Evolutionary conservation across 2,797 vertebrate species (phyloP).

Genomic region (Orientallactaga sibirica): DNA sequence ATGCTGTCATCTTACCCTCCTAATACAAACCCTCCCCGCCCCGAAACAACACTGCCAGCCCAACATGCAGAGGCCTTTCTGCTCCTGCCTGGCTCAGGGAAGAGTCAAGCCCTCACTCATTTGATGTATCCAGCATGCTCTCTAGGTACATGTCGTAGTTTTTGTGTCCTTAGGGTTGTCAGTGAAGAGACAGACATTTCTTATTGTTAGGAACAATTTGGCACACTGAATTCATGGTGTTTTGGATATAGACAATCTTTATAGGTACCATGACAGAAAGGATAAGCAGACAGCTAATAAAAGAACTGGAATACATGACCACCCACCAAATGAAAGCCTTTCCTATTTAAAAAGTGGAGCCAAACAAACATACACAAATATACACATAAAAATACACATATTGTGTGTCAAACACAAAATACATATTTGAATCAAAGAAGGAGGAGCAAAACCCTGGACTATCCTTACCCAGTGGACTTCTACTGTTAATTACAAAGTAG

Average conservation of each 20-base stretch:
- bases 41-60: neutral
- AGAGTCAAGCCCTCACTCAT: neutral
- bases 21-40: neutral
- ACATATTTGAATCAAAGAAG: slow-evolving; percentile 29
- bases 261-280: neutral
- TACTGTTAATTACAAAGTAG: slow-evolving; percentile 50
- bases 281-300: neutral
- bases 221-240: neutral
- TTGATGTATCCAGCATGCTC: neutral
- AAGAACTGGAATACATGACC: slow-evolving; percentile 20
- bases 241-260: neutral
- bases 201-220: neutral
- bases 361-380: neutral
- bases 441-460: neutral
- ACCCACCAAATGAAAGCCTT: slow-evolving; percentile 8
- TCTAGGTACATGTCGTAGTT: neutral
- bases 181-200: neutral
- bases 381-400: neutral
- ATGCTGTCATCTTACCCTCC: neutral
- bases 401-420: slow-evolving; percentile 49
- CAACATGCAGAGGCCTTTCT: neutral
- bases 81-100: neutral
- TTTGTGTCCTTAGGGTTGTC: neutral
- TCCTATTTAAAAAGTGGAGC: slow-evolving; percentile 42
- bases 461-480: slow-evolving; percentile 21